Evolutionary conservation across 1,140 invertebrate genomes (phyloP), one percentile per base, ranked within the genome.

Genomic region (Lucilia cuprina): DNA sequence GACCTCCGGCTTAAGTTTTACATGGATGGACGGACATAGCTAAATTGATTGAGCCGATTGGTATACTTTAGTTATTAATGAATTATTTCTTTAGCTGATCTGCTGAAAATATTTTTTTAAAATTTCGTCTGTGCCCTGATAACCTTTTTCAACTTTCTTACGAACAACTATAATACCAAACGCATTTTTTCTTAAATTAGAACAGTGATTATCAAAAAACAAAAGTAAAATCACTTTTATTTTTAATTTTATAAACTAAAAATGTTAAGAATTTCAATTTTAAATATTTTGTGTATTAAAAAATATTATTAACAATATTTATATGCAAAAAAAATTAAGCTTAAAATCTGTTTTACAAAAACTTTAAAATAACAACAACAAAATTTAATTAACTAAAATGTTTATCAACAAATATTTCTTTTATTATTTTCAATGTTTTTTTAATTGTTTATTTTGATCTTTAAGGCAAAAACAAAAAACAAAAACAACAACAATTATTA

Each of bases 161-260:
- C 3, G 7, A 55, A 55, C 50, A 55, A 55, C 50, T 55, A 55
- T 4, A 55, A 55, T 41, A 41, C 4, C 17, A 55, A 55, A 55
- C 50, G 50, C 50, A 55, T 55, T 55, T 55, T 55, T 55, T 70
- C 65, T 70, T 70, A 19, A 70, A 70, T 70, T 70, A 70, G 65
- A 70, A 70, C 65, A 70, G 13, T 17, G 50, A 55, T n/a, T 12
- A 55, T 55, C 17, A 17, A 12, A 55, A 49, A 30, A 30, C 1
- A 30, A 30, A 30, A 7, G 7, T 41, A 3, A 41, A 60, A 60
- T 60, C 4, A 70, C 21, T 70, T 70, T 70, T 70, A 25, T 12
- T 70, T 70, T 19, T 19, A 70, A 60, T 60, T 14, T 12, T 70
- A 21, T 70, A 55, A 7, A 7, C 41, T 10, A 41, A 2, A 41